phyloP scores from a whole-genome alignment of 1,140 invertebrate genomes.

The Battus philenor region DNA sequence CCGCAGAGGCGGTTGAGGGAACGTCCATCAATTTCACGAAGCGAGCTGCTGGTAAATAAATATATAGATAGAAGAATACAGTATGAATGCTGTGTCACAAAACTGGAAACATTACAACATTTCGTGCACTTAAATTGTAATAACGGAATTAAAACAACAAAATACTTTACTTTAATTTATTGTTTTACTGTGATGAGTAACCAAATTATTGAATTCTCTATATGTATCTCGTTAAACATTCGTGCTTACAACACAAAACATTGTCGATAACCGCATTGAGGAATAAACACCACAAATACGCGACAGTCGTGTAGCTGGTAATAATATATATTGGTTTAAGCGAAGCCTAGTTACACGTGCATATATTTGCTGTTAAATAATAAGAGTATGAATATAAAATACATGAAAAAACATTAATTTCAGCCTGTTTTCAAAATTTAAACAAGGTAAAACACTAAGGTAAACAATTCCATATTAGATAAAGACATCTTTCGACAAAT shows the following conservation, averaged over 20 bases:
- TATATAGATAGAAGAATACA: too few species aligned
- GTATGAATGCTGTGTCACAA: not conserved
- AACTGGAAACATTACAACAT: not conserved
- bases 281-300: not conserved
- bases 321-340: too few species aligned
- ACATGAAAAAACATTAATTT: too few species aligned
- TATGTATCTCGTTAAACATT: conserved; percentile 4
- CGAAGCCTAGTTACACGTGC: too few species aligned
- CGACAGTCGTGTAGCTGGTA: not conserved
- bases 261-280: conserved; percentile 6
- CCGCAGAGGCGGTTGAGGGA: too few species aligned
- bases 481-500: not conserved
- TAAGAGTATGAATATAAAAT: not conserved
- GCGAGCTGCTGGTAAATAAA: too few species aligned
- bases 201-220: not conserved
- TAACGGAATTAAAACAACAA: not conserved
- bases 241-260: conserved; percentile 13
- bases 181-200: not conserved
- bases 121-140: not conserved
- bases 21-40: too few species aligned
- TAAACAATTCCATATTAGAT: not conserved
- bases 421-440: not conserved
- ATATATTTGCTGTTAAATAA: not conserved
- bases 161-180: not conserved
- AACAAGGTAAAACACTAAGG: not conserved